Evolutionary conservation across 2,113 vertebrate genomes (phyloP).

Genomic region (Psittacara wagleri): DNA sequence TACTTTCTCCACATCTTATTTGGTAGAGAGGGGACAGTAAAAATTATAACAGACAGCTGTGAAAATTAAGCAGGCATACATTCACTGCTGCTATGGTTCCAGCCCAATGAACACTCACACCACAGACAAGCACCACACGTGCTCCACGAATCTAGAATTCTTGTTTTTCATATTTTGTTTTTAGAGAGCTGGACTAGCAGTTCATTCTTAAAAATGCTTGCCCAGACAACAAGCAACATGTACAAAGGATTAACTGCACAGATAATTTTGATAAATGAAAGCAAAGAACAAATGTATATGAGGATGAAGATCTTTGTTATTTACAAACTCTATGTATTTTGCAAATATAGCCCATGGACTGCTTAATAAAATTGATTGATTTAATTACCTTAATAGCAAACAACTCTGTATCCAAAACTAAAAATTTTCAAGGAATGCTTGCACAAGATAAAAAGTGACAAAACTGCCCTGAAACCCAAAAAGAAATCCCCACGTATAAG

Average conservation of each 20-base stretch:
- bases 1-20: neutral
- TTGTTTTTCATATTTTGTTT: neutral
- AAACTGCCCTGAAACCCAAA: neutral
- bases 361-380: neutral
- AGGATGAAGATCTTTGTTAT: rapidly evolving
- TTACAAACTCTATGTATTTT: neutral
- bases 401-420: neutral
- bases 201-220: neutral
- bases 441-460: neutral
- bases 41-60: neutral
- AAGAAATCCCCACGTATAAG: neutral
- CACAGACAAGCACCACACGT: neutral
- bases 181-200: neutral
- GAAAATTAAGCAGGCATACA: neutral
- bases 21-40: neutral
- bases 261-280: neutral
- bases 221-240: neutral
- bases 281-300: neutral
- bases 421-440: neutral
- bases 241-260: neutral
- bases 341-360: neutral
- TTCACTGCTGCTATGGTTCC: neutral
- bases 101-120: neutral
- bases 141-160: neutral
- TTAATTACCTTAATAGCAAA: neutral